Evolutionary conservation across 1,140 invertebrate genomes (phyloP), one percentile per base, ranked within the genome.

Genomic region (Ctenoplectra terminalis): DNA sequence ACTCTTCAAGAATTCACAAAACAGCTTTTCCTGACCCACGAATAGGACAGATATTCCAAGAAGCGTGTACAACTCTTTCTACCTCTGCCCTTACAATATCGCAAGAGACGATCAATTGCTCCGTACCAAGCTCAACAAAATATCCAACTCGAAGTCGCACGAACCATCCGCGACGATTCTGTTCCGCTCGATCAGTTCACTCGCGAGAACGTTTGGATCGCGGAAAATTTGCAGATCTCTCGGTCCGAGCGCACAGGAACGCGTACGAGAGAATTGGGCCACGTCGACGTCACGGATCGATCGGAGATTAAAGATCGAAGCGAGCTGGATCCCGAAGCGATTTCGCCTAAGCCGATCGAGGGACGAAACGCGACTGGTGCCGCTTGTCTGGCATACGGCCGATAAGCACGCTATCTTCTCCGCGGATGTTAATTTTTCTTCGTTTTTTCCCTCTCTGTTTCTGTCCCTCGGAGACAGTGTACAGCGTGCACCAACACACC

Each of bases 391-490:
- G 48, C 70, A 26, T 61, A 31, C 43, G 40, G 34, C 13, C 61
- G 83, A 88, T 88, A 88, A 88, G 79, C 82, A 31, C 58, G 85
- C 85, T 88, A 88, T 88, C 87, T 88, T 78, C 71, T 60, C 61
- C 81, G 26, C 87, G 87, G 87, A 89, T 89, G 84, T 88, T 81
- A 74, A 79, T 83, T 86, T 87, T 87, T 85, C 75, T 76, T 69
- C 61, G 11, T 37, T 43, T 58, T 61, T 73, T 40, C 52, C 15
- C 43, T 46, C 61, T 43, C 17, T 48, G 4, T 31, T 15, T 7
- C 29, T 31, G 17, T 69, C 40, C 23, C 11, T 46, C 7, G n/a
- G n/a, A n/a, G n/a, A n/a, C n/a, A n/a, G n/a, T 43, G 5, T 15
- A 4, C 48, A 66, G 31, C 58, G 75, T 31, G 52, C 40, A 50